A percentile compares a stretch with the other conserved stretches of the same genome.
These are phyloP conservation scores for Paratrypauchen microcephalus DNA, from an alignment of 2,797 vertebrate genomes.

Conservation along the genomic window DNA sequence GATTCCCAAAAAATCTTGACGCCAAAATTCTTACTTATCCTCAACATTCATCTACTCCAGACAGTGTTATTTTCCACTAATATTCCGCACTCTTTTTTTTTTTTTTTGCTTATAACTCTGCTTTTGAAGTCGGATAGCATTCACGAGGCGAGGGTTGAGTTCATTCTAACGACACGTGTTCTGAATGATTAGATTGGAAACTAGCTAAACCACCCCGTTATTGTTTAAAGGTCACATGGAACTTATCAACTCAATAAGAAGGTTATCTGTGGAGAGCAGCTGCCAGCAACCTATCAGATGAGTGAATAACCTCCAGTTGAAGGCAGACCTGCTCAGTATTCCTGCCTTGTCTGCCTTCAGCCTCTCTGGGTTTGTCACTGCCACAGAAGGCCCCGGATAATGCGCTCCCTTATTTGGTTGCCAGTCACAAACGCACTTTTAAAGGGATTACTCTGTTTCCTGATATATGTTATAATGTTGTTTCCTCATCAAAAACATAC, in stretches of 20 bases:
- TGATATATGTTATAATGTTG: no score
- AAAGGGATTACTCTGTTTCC: no score
- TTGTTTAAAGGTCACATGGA: conserved; percentile 4
- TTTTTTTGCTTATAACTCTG: no score
- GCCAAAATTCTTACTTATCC: not conserved
- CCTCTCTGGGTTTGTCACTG: not conserved
- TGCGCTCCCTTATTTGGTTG: conserved; percentile 21
- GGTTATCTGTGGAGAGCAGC: conserved; percentile 37
- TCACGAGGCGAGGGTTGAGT: not conserved
- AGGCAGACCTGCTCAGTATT: not conserved
- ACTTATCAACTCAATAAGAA: not conserved
- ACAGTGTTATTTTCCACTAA: no score
- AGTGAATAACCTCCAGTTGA: conserved; percentile 6
- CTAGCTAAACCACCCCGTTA: not conserved
- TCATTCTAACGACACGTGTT: not conserved
- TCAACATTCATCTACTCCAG: no score
- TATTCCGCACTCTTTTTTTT: not conserved
- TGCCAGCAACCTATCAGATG: conserved; percentile 17
- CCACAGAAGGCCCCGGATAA: not conserved
- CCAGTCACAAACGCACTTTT: not conserved
- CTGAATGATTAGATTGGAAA: not conserved
- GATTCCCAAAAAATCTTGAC: not conserved
- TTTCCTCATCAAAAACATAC: no score
- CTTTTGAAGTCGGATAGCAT: not conserved
- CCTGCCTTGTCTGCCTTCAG: conserved; percentile 2